A percentile compares a stretch with the other conserved stretches of the same genome.
Evolutionary conservation across 2,797 vertebrate genomes (phyloP).

Genomic region (Halcyon smyrnensis): DNA sequence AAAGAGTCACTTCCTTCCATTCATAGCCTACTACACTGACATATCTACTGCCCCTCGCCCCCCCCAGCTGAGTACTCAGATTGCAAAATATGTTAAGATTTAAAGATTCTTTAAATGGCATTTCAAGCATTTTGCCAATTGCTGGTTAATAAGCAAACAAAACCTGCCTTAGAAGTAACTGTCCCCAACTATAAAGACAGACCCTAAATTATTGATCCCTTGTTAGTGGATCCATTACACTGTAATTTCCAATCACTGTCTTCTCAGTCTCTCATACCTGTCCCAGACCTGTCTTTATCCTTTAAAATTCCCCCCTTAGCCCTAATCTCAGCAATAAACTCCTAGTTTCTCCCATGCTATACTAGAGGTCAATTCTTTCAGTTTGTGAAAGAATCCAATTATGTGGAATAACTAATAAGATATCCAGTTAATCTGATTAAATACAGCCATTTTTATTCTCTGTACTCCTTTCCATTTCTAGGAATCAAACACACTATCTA

Average conservation of each 20-base stretch:
- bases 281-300: background rate
- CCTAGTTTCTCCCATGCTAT: background rate
- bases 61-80: background rate
- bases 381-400: background rate
- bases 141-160: background rate
- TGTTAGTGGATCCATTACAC: background rate
- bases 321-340: background rate
- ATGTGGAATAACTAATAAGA: slow-evolving; percentile 1
- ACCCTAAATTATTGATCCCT: background rate
- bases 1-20: background rate
- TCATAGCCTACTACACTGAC: background rate
- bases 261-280: background rate
- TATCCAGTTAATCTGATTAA: slow-evolving; percentile 11
- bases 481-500: background rate
- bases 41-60: fast-evolving
- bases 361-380: background rate
- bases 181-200: background rate
- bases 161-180: background rate
- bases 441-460: background rate
- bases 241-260: background rate
- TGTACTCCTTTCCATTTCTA: background rate
- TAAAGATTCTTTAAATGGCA: background rate
- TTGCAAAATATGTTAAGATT: background rate
- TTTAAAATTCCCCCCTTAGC: background rate
- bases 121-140: background rate